These are phyloP conservation scores for Amniataba percoides DNA, from an alignment of 2,797 vertebrate species.

Conservation along the genomic window DNA sequence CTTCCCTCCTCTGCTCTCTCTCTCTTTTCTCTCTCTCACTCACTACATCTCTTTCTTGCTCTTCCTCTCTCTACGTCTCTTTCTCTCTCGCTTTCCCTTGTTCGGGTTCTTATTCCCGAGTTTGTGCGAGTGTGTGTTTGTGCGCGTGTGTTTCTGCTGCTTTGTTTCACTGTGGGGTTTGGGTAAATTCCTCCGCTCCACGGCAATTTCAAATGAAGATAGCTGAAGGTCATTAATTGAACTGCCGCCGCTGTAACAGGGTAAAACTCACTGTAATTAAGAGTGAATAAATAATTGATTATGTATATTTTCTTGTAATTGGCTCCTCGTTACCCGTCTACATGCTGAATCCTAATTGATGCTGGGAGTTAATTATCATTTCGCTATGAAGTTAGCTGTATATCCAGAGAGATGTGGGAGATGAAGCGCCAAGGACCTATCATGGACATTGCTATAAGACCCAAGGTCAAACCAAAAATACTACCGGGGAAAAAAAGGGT, in stretches of 20 bases:
- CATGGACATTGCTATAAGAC: conserved; percentile 54
- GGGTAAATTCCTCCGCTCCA: conserved; percentile 74
- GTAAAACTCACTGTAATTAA: conserved; percentile 86
- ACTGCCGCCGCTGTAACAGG: conserved; percentile 80
- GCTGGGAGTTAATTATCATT: conserved; percentile 84
- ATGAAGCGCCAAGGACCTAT: conserved; percentile 69
- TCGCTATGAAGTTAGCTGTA: conserved; percentile 70
- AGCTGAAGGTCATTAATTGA: conserved; percentile 87
- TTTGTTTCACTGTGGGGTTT: conserved; percentile 67
- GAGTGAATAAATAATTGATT: conserved; percentile 88
- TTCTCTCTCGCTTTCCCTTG: conserved; percentile 31
- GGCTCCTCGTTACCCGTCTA: conserved; percentile 81
- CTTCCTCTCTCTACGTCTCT: conserved; percentile 42
- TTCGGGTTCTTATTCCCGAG: conserved; percentile 54
- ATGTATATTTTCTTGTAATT: conserved; percentile 86
- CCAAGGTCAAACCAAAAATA: conserved; percentile 70
- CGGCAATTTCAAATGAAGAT: conserved; percentile 83
- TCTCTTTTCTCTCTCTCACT: conserved; percentile 52
- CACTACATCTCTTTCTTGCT: conserved; percentile 49
- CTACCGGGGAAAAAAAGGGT: conserved; percentile 58
- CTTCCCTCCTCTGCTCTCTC: conserved; percentile 59
- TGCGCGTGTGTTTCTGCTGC: conserved; percentile 51
- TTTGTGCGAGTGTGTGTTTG: conserved; percentile 38
- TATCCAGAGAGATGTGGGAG: conserved; percentile 67
- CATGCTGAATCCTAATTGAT: conserved; percentile 83